phyloP scores from a whole-genome alignment of 2,888 invertebrate genomes.

The Strigamia transsilvanica region DNA sequence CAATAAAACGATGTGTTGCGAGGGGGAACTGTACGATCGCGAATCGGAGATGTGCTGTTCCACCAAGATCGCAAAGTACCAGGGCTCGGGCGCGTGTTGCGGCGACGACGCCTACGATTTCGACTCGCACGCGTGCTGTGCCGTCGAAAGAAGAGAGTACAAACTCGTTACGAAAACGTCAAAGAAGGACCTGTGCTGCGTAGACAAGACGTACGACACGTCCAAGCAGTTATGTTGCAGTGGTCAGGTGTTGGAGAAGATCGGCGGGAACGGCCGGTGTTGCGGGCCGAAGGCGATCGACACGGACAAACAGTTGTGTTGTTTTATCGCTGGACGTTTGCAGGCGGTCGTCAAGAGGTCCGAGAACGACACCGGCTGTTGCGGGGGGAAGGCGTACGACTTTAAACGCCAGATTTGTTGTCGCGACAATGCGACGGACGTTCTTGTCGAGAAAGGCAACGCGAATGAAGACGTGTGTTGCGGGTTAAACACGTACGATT shows the following conservation, averaged over 20 bases:
- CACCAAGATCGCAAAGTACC: not conserved
- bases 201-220: not conserved
- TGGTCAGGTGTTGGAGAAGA: not conserved
- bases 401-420: not conserved
- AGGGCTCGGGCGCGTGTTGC: not conserved
- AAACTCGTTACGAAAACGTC: not conserved
- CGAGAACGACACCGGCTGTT: not conserved
- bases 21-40: not conserved
- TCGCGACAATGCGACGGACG: not conserved
- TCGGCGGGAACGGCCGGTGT: not conserved
- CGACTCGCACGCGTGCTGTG: not conserved
- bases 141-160: not conserved
- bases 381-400: not conserved
- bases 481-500: not conserved
- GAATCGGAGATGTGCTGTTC: not conserved
- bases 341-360: not conserved
- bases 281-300: not conserved
- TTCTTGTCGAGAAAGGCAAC: not conserved
- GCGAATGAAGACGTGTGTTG: not conserved
- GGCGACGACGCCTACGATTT: not conserved
- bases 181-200: not conserved
- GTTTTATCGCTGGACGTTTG: not conserved
- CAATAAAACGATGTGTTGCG: not conserved
- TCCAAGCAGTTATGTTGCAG: not conserved
- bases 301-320: not conserved